Conservation (phyloP, 1,140 invertebrate genomes). For the Pteromalus puparum region DNA sequence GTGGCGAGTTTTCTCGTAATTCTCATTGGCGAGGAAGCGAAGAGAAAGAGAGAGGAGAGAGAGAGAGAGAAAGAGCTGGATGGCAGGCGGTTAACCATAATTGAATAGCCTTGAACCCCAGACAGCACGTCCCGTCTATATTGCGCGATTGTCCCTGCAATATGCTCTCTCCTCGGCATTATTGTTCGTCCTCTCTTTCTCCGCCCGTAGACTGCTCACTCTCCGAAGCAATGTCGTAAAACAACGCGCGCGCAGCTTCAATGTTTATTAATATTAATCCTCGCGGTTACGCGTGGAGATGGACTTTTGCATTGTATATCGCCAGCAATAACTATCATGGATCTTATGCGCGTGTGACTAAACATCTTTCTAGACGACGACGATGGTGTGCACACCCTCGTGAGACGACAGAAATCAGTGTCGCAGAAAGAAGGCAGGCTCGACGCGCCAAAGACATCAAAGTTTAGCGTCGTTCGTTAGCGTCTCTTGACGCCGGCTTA, state of each 20-base stretch:
- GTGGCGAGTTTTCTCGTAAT: conserved; percentile 39
- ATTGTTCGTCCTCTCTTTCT: conserved; percentile 34
- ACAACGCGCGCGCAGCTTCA: background rate
- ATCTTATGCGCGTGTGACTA: background rate
- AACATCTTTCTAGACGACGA: too few relatives aligned
- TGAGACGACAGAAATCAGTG: background rate
- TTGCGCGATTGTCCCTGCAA: conserved; percentile 52
- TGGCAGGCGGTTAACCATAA: conserved; percentile 53
- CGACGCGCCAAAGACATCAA: background rate
- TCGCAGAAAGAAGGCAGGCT: background rate
- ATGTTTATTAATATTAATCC: conserved; percentile 40
- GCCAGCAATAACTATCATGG: too few relatives aligned
- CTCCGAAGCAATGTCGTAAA: conserved; percentile 18
- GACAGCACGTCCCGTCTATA: conserved; percentile 45
- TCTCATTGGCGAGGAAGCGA: conserved; percentile 30
- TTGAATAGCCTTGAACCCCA: conserved; percentile 56
- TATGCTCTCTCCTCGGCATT: conserved; percentile 16
- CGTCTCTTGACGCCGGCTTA: conserved; percentile 30
- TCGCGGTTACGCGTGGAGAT: too few relatives aligned
- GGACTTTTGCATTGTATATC: too few relatives aligned
- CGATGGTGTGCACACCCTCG: too few relatives aligned
- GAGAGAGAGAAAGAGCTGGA: conserved; percentile 16
- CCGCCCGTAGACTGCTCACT: background rate
- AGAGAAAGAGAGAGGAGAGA: conserved; percentile 25
- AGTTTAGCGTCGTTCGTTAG: conserved; percentile 48